Evolutionary conservation across 53 echinoderm and acorn worm species (phyloP).

Genomic region (Zoroaster sp.): DNA sequence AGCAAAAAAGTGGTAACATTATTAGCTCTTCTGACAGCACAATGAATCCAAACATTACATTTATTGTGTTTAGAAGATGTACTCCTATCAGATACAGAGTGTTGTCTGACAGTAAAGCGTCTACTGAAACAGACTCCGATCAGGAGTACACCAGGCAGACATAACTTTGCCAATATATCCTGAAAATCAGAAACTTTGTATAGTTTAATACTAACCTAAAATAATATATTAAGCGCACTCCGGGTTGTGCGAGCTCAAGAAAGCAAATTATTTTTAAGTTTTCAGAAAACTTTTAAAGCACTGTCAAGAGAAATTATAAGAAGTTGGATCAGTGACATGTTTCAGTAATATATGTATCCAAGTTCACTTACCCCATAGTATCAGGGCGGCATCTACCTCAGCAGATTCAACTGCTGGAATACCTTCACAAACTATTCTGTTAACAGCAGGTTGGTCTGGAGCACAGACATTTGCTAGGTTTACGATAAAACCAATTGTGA

Average conservation of each 20-base stretch:
- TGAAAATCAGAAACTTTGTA: background rate
- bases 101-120: background rate
- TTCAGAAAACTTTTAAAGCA: background rate
- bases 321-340: background rate
- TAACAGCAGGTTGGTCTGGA: conserved; percentile 5
- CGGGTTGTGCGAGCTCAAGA: background rate
- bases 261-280: background rate
- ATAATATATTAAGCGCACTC: background rate
- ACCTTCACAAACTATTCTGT: background rate
- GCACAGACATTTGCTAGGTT: background rate
- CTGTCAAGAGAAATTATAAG: background rate
- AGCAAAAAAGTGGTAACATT: background rate
- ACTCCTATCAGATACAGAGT: background rate
- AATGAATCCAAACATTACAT: background rate
- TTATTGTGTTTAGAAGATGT: background rate
- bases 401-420: background rate
- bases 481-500: background rate
- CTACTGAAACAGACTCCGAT: background rate
- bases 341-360: background rate
- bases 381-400: background rate
- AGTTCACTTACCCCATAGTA: conserved; percentile 7
- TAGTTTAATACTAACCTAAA: no score
- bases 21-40: background rate
- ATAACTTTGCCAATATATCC: background rate
- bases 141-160: background rate